These are phyloP conservation scores for Phrynocephalus forsythii DNA, from an alignment of 2,797 vertebrate genomes.

Conservation along the genomic window DNA sequence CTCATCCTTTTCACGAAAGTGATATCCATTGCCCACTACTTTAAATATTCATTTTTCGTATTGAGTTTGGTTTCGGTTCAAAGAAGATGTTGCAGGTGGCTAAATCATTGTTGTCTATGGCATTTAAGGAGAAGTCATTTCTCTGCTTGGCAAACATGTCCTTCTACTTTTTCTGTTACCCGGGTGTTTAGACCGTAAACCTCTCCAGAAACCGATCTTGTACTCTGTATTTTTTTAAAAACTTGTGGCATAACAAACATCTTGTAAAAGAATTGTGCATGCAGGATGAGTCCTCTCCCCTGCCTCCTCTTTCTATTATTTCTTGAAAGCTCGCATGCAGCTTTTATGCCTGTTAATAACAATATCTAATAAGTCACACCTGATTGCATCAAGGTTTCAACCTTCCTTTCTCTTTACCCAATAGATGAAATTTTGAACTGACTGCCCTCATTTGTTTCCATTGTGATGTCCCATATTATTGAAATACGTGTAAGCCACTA, in stretches of 20 bases:
- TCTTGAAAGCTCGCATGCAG: not conserved
- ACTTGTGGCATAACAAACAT: not conserved
- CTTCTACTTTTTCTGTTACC: not conserved
- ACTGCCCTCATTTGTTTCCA: not conserved
- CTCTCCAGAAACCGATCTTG: not conserved
- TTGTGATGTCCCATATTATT: conserved; percentile 17
- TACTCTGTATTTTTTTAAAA: not conserved
- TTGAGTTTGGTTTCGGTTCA: too few species aligned
- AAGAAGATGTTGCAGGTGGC: too few species aligned
- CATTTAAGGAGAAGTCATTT: too few species aligned
- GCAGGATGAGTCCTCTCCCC: not conserved
- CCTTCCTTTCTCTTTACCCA: not conserved
- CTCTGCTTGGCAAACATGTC: too few species aligned
- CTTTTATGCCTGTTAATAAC: not conserved
- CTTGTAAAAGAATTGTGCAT: not conserved
- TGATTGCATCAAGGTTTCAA: not conserved
- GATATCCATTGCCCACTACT: too few species aligned
- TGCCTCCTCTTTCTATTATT: not conserved
- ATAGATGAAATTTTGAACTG: not conserved
- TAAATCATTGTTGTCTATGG: too few species aligned
- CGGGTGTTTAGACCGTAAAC: not conserved
- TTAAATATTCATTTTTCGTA: too few species aligned
- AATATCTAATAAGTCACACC: not conserved
- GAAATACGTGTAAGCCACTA: conserved; percentile 12
- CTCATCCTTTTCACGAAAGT: too few species aligned